These are phyloP conservation scores for Nephrotoma guestfalica DNA, from an alignment of 2,888 invertebrate genomes.

Conservation along the genomic window DNA sequence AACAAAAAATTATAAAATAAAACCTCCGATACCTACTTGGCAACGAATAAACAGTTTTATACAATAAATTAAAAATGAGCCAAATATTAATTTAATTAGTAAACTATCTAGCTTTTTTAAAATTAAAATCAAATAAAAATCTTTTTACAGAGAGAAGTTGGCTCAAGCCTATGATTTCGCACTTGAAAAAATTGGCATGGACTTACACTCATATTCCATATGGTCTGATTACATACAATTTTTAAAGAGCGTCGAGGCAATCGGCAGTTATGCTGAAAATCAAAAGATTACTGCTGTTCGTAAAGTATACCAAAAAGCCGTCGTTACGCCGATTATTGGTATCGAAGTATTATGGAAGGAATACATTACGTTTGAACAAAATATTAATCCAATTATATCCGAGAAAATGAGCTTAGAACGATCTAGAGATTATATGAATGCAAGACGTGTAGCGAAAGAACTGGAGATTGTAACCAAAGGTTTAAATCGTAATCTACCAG, in stretches of 20 bases:
- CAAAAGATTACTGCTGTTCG: constrained; percentile 97
- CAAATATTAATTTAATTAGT: not conserved
- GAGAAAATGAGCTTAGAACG: constrained; percentile 97
- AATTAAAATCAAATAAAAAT: too few species aligned
- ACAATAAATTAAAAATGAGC: too few species aligned
- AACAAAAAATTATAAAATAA: too few species aligned
- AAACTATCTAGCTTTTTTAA: not conserved
- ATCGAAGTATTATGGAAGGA: constrained; percentile 97
- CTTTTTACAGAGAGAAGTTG: constrained; percentile 80
- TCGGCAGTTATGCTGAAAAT: constrained; percentile 98
- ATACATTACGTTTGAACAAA: constrained; percentile 92
- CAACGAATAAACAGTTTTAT: too few species aligned
- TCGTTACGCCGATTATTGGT: constrained; percentile 92
- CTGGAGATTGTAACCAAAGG: constrained; percentile 90
- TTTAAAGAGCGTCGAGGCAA: constrained; percentile 88
- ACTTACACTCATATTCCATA: constrained; percentile 89
- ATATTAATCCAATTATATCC: constrained; percentile 62
- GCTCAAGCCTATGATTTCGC: constrained; percentile 99
- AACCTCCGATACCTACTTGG: too few species aligned
- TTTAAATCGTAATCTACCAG: constrained; percentile 87
- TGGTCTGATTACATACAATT: constrained; percentile 98
- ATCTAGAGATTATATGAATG: constrained; percentile 94
- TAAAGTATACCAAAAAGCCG: constrained; percentile 92
- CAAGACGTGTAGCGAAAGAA: constrained; percentile 89
- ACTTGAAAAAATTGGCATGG: constrained; percentile 96